Evolutionary conservation across 2,888 invertebrate genomes (phyloP).

Genomic region (Salticus scenicus): DNA sequence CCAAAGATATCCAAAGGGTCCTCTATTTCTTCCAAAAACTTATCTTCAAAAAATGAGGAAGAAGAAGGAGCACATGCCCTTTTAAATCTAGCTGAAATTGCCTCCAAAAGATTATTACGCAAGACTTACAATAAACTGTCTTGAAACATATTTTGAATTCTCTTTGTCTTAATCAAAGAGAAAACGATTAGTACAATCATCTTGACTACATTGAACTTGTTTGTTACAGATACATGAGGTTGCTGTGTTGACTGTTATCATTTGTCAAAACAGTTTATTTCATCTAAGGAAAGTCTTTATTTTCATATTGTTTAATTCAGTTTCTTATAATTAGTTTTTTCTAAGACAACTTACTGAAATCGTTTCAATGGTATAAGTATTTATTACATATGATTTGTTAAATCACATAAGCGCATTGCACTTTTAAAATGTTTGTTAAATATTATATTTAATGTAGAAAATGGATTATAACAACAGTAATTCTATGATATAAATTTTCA

Average conservation of each 20-base stretch:
- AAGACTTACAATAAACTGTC: slow-evolving; percentile 31
- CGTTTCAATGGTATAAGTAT: too few species aligned
- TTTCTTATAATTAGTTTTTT: too few species aligned
- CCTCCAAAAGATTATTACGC: slow-evolving; percentile 44
- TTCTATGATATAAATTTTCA: too few species aligned
- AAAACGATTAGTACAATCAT: slow-evolving; percentile 49
- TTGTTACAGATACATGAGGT: background rate
- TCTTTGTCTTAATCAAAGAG: background rate
- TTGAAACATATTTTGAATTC: slow-evolving; percentile 34
- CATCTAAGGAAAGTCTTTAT: too few species aligned
- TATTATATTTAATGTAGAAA: too few species aligned
- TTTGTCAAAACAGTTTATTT: too few species aligned
- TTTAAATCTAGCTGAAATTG: slow-evolving; percentile 67
- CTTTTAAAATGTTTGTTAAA: too few species aligned
- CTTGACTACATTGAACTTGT: background rate
- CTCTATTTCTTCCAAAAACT: slow-evolving; percentile 4
- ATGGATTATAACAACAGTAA: too few species aligned
- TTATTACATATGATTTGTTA: too few species aligned
- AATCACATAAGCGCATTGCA: too few species aligned
- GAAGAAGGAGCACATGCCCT: slow-evolving; percentile 66
- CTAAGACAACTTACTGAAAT: too few species aligned
- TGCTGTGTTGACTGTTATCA: background rate
- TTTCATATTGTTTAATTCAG: too few species aligned
- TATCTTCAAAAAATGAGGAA: slow-evolving; percentile 31
- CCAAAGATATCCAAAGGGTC: background rate